Base-by-base conservation (phyloP, 2,113 vertebrate genomes). In the Cryptoleucopteryx plumbea region DNA sequence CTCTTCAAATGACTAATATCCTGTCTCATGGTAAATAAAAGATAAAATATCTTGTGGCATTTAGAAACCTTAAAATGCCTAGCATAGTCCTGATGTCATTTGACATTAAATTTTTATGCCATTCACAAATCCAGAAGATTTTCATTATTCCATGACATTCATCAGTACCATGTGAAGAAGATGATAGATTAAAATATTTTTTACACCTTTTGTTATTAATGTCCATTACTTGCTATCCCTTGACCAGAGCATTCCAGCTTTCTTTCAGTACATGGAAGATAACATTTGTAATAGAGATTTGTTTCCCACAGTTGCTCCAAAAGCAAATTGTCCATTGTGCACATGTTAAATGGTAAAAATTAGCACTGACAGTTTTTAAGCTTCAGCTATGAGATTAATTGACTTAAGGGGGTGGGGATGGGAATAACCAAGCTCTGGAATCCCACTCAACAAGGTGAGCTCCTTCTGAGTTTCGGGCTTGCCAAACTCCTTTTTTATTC, bases 51-150 rank as follows among this genome's bases (percentile, higher is more conserved):
- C 70, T 85, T 2, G 0, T 88, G 93, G 87, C 90, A 93, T 96
- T 96, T 95, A 53, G 77, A 91, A 96, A 13, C 66, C 61, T 48
- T 65, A 61, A 96, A 90, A 91, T 82, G 90, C 66, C 92, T 90
- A 52, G 32, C n/a, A 42, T 18, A 68, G 66, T 73, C 62, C 53
- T 86, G 92, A 85, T 91, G 70, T 95, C 87, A 94, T 80, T 80
- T 96, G 92, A 72, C 87, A 88, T 95, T 91, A 90, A 73, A 70
- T 91, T 95, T 96, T 94, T 61, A 79, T 53, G 70, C 61, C 45
- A 42, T 52, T 94, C 84, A 36, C 40, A 85, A 80, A 85, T 82
- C 48, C 82, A 63, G 81, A 93, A 79, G 88, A 42, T 91, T 91
- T 93, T 90, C 71, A 91, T 96, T 91, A 91, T 85, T 91, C 72